Conservation (phyloP, 2,888 invertebrate genomes). For the Drosophila limbata region DNA sequence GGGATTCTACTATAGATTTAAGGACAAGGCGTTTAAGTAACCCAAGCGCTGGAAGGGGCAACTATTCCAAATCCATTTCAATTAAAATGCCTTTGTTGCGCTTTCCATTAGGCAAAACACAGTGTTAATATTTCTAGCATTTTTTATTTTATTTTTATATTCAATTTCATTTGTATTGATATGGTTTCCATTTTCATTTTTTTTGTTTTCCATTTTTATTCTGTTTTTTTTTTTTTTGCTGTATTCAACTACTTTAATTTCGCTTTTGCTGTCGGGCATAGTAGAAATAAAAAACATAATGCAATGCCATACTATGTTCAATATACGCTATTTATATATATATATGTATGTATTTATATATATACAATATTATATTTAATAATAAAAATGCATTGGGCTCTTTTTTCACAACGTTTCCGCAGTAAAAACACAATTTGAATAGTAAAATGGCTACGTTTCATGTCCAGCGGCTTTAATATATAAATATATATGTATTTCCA, state of each 20-base stretch:
- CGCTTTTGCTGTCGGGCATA: slow-evolving; percentile 49
- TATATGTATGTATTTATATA: slow-evolving; percentile 42
- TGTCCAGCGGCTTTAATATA: slow-evolving; percentile 27
- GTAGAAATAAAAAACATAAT: slow-evolving; percentile 40
- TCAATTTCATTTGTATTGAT: slow-evolving; percentile 67
- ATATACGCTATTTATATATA: slow-evolving; percentile 23
- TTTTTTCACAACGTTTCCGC: slow-evolving; percentile 27
- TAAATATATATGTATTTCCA: not conserved
- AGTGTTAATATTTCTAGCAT: slow-evolving; percentile 70
- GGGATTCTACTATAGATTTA: slow-evolving; percentile 12
- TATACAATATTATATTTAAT: slow-evolving; percentile 44
- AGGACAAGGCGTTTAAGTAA: slow-evolving; percentile 2
- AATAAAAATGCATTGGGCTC: slow-evolving; percentile 37
- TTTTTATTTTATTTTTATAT: slow-evolving; percentile 70
- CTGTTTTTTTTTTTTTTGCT: slow-evolving; percentile 16
- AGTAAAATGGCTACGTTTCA: slow-evolving; percentile 21
- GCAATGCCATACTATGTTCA: slow-evolving; percentile 41
- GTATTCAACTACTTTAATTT: slow-evolving; percentile 62
- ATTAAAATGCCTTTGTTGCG: slow-evolving; percentile 45
- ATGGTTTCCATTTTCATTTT: slow-evolving; percentile 52
- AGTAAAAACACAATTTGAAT: slow-evolving; percentile 17
- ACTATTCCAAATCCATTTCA: slow-evolving; percentile 33
- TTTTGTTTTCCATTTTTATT: slow-evolving; percentile 17
- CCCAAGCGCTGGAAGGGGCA: not conserved
- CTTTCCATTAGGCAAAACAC: slow-evolving; percentile 46